Evolutionary conservation across 2,113 vertebrate genomes (phyloP).

Genomic region (Crypturellus undulatus): DNA sequence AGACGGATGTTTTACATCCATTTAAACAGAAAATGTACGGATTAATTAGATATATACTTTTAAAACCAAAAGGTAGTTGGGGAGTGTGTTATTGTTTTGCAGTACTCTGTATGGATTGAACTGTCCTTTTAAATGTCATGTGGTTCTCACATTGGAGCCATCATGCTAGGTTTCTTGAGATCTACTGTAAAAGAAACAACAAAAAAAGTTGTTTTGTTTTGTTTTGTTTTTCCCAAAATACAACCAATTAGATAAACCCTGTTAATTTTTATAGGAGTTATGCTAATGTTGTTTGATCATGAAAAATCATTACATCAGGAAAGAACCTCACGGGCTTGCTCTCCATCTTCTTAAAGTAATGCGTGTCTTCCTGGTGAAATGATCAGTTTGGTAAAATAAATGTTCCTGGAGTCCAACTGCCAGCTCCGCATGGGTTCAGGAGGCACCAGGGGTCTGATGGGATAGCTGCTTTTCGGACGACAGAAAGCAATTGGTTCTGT

Average conservation of each 20-base stretch:
- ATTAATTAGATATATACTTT: conserved; percentile 56
- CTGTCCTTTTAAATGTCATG: not conserved
- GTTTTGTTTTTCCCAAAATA: not conserved
- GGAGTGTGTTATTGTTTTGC: conserved; percentile 21
- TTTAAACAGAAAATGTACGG: conserved; percentile 63
- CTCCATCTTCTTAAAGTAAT: not conserved
- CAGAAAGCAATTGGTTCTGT: not conserved
- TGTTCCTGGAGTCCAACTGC: not conserved
- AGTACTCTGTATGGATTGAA: not conserved
- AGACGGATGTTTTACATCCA: conserved; percentile 61
- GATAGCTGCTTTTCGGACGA: not conserved
- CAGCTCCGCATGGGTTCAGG: fast-evolving
- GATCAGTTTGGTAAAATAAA: not conserved
- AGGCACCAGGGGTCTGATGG: fast-evolving
- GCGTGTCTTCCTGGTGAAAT: not conserved
- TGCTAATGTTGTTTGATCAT: not conserved
- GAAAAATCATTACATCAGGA: not conserved
- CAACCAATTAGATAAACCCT: not conserved
- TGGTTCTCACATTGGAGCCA: not conserved
- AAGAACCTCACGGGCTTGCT: not conserved
- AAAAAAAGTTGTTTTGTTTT: not conserved
- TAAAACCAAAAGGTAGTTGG: not conserved
- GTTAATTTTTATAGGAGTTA: not conserved
- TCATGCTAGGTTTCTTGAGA: not conserved
- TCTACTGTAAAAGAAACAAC: not conserved